Evolutionary conservation across 2,113 vertebrate genomes (phyloP), one percentile per base, ranked within the genome.

Genomic region (Rhynchomys soricoides): DNA sequence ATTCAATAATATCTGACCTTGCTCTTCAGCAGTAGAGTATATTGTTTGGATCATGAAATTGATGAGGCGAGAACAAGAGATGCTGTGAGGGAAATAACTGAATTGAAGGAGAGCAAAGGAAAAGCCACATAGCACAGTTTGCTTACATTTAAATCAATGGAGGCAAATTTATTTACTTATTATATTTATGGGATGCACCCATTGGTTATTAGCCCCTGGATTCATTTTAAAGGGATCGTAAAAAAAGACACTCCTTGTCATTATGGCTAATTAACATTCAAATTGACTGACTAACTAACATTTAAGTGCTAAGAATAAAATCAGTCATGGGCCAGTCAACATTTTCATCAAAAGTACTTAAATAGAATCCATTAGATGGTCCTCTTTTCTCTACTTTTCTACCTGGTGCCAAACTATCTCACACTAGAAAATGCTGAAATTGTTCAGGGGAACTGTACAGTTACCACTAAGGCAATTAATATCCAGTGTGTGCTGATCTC

Each of bases 181-280:
- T 91, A 95, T 96, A 97, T 98, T 97, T 94, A 97, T 97, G 90
- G 97, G 96, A 96, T 89, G 94, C 77, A 45, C 96, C 97, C 97
- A 95, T 85, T 96, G 96, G 97, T 96, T 93, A 95, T 97, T 93
- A 97, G 96, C 96, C 97, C 94, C 97, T 94, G 92, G 96, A 57
- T 89, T 92, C 95, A 34, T 96, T 96, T 96, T 96, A 94, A 89
- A 59, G 94, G 96, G 68, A 91, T 87, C 94, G 13, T 97, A 97
- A 97, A 97, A 94, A 87, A 89, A 97, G 95, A 97, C 91, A 96
- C 89, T 97, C 94, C 96, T 95, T 97, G 95, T 96, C 95, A 97
- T 97, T 89, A 96, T 94, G 97, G 95, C 96, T 97, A 97, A 98
- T 97, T 98, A 97, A 97, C 97, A 97, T 97, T 97, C 97, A 96